phyloP scores from a whole-genome alignment of 2,113 vertebrate species.

The Pseudonaja textilis region DNA sequence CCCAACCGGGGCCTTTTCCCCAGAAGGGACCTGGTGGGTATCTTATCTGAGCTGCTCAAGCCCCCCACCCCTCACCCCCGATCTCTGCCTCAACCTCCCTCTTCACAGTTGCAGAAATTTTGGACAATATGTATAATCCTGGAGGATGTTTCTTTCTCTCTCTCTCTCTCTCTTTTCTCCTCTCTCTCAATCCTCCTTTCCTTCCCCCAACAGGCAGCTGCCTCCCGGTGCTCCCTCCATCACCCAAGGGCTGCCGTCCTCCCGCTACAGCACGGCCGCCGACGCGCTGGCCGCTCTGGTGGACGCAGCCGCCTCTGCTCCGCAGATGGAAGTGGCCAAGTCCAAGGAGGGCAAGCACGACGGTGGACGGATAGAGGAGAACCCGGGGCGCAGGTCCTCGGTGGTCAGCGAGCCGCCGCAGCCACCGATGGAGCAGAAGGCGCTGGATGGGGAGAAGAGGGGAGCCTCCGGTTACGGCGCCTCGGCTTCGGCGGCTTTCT shows the following conservation, averaged over 20 bases:
- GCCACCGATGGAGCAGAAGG: constrained; percentile 69
- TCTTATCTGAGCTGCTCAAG: background rate
- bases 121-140: background rate
- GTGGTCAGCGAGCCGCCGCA: constrained; percentile 75
- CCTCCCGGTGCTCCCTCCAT: constrained; percentile 74
- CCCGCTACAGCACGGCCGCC: constrained; percentile 91
- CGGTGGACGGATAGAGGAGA: constrained; percentile 80
- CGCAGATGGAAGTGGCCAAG: constrained; percentile 93
- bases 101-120: background rate
- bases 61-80: too few relatives aligned
- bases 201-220: constrained; percentile 72
- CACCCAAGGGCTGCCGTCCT: constrained; percentile 78
- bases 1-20: background rate
- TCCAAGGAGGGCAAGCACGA: constrained; percentile 90
- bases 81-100: background rate
- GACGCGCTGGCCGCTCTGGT: constrained; percentile 93
- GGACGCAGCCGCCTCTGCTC: constrained; percentile 90
- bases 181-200: constrained; percentile 7
- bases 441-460: constrained; percentile 77
- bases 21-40: background rate
- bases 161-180: background rate
- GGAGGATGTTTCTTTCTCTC: background rate
- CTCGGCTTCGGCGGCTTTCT: constrained; percentile 67
- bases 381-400: constrained; percentile 72
- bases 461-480: constrained; percentile 76